Conservation (phyloP, 2,888 invertebrate genomes). For the Coelinius sp. region DNA sequence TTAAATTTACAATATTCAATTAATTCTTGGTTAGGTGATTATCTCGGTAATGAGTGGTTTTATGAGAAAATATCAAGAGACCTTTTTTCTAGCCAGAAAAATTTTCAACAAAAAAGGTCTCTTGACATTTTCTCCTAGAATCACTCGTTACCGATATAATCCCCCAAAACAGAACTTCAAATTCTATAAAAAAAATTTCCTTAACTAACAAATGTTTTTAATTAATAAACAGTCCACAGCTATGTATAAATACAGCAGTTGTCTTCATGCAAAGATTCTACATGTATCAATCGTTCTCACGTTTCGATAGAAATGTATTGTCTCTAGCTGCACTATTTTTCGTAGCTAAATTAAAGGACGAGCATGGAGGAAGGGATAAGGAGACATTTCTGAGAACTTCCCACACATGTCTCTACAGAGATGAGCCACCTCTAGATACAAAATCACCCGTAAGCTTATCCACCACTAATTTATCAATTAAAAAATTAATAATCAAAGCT, state of each 20-base stretch:
- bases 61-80: too few species aligned
- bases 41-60: too few species aligned
- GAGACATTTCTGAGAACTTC: slow-evolving; percentile 87
- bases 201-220: slow-evolving; percentile 36
- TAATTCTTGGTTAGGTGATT: too few species aligned
- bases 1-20: too few species aligned
- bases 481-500: background rate
- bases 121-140: too few species aligned
- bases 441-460: slow-evolving; percentile 78
- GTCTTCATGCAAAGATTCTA: slow-evolving; percentile 99
- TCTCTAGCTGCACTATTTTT: slow-evolving; percentile 95
- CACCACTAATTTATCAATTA: background rate
- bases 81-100: too few species aligned
- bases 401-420: slow-evolving; percentile 87
- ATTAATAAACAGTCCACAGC: slow-evolving; percentile 81
- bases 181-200: slow-evolving; percentile 26
- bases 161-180: background rate
- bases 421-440: slow-evolving; percentile 77
- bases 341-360: slow-evolving; percentile 99
- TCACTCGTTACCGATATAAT: too few species aligned
- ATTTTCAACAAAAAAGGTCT: too few species aligned
- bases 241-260: slow-evolving; percentile 98
- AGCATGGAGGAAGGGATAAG: slow-evolving; percentile 97
- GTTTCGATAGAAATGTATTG: slow-evolving; percentile 94
- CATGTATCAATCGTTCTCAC: slow-evolving; percentile 96